Evolutionary conservation across 2,888 invertebrate genomes (phyloP), one percentile per base, ranked within the genome.

Genomic region (Limnephilus auricula): DNA sequence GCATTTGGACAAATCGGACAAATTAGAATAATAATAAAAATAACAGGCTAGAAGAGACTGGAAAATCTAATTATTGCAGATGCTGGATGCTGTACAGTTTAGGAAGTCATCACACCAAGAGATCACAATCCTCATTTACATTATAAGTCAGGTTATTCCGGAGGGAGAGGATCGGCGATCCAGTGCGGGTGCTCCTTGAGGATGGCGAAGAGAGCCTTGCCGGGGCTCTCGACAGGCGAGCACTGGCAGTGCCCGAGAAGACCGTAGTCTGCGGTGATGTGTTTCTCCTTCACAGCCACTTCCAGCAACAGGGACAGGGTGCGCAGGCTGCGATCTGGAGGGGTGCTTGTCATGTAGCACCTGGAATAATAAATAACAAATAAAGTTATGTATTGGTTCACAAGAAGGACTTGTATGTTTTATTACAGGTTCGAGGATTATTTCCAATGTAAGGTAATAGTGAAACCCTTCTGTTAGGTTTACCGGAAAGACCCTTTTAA

Each of bases 161-260:
- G 31, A 50, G 86, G 86, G n/a, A 50, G 50, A 5, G 86, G 86
- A 31, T 86, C 6, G 40, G 86, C 15, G 10, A 86, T 92, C 94
- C 95, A 97, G 93, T 96, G 95, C 0, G 95, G 94, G 96, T 96
- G 97, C 0, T 95, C 95, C 93, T 96, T 94, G 30, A 97, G 95
- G 94, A 96, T 96, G 79, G 95, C 94, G 93, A 94, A 96, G 0
- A 97, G 93, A 79, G 94, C 94, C 25, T 94, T 94, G 0, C 97
- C 97, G 6, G 96, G 97, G 93, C 96, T 96, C 92, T 95, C 95
- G 1, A 94, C 95, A 0, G 95, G 94, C 79, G 94, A 94, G 92
- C 96, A 96, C 93, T 96, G 96, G 88, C 96, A 95, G 93, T 96
- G 96, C 18, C 95, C 96, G 78, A 96, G 93, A 5, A 96, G 93